Evolutionary conservation across 2,113 vertebrate species (phyloP).

Genomic region (Spea multiplicata): DNA sequence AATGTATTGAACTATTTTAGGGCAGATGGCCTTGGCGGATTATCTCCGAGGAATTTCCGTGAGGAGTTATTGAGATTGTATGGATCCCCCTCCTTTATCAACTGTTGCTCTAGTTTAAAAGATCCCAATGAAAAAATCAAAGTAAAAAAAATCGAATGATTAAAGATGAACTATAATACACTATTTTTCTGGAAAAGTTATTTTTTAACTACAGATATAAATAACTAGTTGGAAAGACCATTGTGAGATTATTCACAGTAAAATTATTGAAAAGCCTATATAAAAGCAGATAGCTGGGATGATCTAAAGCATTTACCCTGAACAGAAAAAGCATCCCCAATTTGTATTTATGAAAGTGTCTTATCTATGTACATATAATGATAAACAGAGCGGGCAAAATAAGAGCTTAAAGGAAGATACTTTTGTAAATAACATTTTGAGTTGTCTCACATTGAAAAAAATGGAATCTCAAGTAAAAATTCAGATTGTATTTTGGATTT

Average conservation of each 20-base stretch:
- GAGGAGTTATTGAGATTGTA: no score
- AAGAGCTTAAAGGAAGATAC: not conserved
- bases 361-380: not conserved
- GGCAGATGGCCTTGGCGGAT: no score
- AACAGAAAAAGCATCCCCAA: constrained; percentile 21
- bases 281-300: not conserved
- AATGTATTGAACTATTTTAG: no score
- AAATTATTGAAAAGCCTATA: constrained; percentile 1
- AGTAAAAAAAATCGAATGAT: no score
- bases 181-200: constrained; percentile 1
- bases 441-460: no score
- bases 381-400: not conserved
- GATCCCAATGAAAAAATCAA: no score
- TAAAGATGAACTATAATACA: not conserved
- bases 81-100: no score
- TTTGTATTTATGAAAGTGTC: not conserved
- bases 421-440: no score
- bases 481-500: no score
- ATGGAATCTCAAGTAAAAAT: no score
- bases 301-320: not conserved
- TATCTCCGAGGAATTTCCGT: no score
- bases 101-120: no score
- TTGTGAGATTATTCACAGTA: constrained; percentile 9
- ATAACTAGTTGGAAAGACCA: constrained; percentile 8
- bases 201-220: constrained; percentile 2